These are phyloP conservation scores for Bovichtus diacanthus DNA, from an alignment of 2,797 vertebrate genomes.

Conservation along the genomic window DNA sequence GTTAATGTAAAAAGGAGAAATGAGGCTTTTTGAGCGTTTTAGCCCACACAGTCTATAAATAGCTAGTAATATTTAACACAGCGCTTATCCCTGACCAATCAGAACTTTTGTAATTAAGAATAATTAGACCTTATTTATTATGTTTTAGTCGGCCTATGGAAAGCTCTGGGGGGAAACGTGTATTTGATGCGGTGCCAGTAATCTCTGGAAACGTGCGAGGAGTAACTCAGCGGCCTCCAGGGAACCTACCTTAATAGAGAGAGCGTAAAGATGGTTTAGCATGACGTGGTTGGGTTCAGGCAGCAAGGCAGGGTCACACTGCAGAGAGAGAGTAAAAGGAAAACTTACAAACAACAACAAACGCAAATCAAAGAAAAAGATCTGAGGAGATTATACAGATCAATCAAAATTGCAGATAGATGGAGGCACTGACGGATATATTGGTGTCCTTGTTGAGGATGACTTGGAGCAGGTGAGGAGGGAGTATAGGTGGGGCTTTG, in stretches of 20 bases:
- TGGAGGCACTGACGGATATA: conserved; percentile 89
- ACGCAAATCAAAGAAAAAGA: neutral
- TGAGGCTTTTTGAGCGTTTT: too few species aligned
- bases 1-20: too few species aligned
- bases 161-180: neutral
- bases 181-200: neutral
- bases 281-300: conserved; percentile 98
- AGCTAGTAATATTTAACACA: too few species aligned
- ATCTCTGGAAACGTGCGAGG: neutral
- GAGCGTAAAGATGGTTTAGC: conserved; percentile 96
- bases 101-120: too few species aligned
- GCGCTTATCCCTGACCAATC: too few species aligned
- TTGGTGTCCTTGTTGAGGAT: conserved; percentile 99
- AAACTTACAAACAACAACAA: neutral
- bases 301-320: conserved; percentile 97
- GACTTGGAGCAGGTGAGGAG: conserved; percentile 97
- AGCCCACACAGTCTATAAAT: too few species aligned
- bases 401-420: neutral
- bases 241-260: conserved; percentile 94
- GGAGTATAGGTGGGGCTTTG: conserved; percentile 96
- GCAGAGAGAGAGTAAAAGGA: conserved; percentile 37
- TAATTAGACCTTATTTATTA: too few species aligned
- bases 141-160: too few species aligned
- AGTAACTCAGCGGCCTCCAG: neutral
- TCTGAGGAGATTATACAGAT: neutral